These are phyloP conservation scores for Ascaphus truei DNA, from an alignment of 2,113 vertebrate species.

Conservation along the genomic window DNA sequence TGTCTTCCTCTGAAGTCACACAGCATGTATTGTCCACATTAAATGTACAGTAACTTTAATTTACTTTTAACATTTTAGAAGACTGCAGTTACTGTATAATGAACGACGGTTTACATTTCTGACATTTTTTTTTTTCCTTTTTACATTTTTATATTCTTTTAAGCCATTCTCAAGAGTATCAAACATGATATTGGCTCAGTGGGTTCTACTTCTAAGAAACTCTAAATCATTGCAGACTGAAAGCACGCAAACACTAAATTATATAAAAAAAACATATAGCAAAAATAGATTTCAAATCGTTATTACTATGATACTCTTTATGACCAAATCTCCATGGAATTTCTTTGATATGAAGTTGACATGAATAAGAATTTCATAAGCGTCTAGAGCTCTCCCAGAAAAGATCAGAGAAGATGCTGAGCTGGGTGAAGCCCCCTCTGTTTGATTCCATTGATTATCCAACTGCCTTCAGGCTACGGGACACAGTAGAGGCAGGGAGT, in stretches of 20 bases:
- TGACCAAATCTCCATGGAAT: slow-evolving; percentile 74
- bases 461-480: slow-evolving; percentile 66
- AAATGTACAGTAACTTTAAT: neutral
- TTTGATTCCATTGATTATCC: slow-evolving; percentile 76
- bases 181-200: slow-evolving; percentile 13
- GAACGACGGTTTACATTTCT: slow-evolving; percentile 15
- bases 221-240: slow-evolving; percentile 14
- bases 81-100: slow-evolving; percentile 26
- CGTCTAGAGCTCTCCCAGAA: slow-evolving; percentile 65
- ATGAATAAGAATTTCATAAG: slow-evolving; percentile 77
- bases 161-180: neutral
- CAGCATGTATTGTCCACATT: neutral
- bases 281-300: slow-evolving; percentile 63
- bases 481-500: slow-evolving; percentile 57
- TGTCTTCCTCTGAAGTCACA: neutral
- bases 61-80: neutral
- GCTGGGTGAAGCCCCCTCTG: slow-evolving; percentile 58
- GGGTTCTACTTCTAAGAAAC: slow-evolving; percentile 17
- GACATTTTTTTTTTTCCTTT: neutral
- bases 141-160: neutral
- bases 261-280: slow-evolving; percentile 41
- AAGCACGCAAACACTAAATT: slow-evolving; percentile 22
- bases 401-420: slow-evolving; percentile 71
- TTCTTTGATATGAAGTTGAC: slow-evolving; percentile 83
- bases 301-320: slow-evolving; percentile 57